Evolutionary conservation across 2,888 invertebrate species (phyloP), one percentile per base, ranked within the genome.

Genomic region (Drosophila mulleri): DNA sequence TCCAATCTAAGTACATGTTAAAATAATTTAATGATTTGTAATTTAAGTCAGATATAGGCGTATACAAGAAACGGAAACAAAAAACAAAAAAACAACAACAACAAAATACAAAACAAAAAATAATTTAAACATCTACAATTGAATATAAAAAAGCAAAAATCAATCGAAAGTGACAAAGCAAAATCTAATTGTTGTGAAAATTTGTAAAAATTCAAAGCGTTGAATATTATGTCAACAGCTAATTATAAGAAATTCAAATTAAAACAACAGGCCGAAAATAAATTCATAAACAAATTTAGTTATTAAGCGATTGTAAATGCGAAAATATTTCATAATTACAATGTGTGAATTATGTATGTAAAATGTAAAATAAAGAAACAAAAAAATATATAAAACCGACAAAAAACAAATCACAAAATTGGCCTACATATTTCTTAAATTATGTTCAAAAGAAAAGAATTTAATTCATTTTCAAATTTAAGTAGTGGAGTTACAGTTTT

Each of bases 311-410:
- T 67, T 84, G 84, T 84, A 84, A 88, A 84, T 89, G 84, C 74
- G 89, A 83, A 67, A 79, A 87, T 79, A 83, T 80, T 83, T 86
- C 86, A 76, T 83, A 87, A 75, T 87, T 87, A 59, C 87, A 70
- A 72, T 81, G 67, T 78, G 90, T 88, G 91, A 90, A 91, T 85
- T 91, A 89, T 87, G 82, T 89, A 91, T 91, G 89, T 91, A 89
- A 85, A 88, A 85, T 90, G 91, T 90, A 90, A 89, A 88, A 90
- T 89, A 89, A 83, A 88, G 83, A 90, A 88, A 89, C 82, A 75
- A 82, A 84, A 83, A 88, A 89, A 80, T 83, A 88, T 81, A 87
- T 80, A 89, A 85, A 83, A 86, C 71, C 56, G 20, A 20, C 16
- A 1, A 39, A 37, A 23, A 23, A n/a, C 2, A 8, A 18, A 6